Evolutionary conservation across 2,888 invertebrate species (phyloP), one percentile per base, ranked within the genome.

Genomic region (Acanthacorydalis orientalis): DNA sequence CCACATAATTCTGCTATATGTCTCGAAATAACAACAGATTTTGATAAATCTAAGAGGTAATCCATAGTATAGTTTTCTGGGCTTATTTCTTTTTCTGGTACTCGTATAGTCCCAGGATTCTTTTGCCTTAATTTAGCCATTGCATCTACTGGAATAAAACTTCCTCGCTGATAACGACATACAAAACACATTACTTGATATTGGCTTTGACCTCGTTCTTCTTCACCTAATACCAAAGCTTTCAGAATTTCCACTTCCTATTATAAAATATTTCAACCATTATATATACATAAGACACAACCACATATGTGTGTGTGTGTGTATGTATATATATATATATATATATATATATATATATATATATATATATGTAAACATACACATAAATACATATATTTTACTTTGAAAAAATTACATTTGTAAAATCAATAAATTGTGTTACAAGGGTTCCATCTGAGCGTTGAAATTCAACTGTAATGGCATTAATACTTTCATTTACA

Each of bases 81-180:
- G 3, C 89, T 89, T 53, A 80, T 77, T 59, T 92, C 90, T 58
- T 92, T 91, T 62, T 95, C 95, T 0, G 93, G 90, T 1, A 82
- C 79, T 33, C 95, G 74, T 38, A 92, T 80, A 12, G 64, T 62
- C 47, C 64, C 63, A 11, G 66, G 65, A 55, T 67, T 68, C 50
- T 65, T 86, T 74, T 95, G 95, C 63, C 93, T 74, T 45, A 95
- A 68, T 64, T 95, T 95, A 34, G 92, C 86, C 90, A 95, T 93
- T 15, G 93, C 93, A 68, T 95, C 95, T 4, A 93, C 86, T 4
- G 93, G 89, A 59, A 95, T 93, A 63, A 93, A 95, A 59, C 92
- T 91, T 55, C 88, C 86, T 68, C 89, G 90, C 47, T 83, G 80
- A 57, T 90, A 87, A 61, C 88, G 86, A 47, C 85, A 85, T 10